A percentile compares a stretch with the other conserved stretches of the same genome.
These are phyloP conservation scores for Ypsolopha scabrella DNA, from an alignment of 2,888 invertebrate species.

Conservation along the genomic window DNA sequence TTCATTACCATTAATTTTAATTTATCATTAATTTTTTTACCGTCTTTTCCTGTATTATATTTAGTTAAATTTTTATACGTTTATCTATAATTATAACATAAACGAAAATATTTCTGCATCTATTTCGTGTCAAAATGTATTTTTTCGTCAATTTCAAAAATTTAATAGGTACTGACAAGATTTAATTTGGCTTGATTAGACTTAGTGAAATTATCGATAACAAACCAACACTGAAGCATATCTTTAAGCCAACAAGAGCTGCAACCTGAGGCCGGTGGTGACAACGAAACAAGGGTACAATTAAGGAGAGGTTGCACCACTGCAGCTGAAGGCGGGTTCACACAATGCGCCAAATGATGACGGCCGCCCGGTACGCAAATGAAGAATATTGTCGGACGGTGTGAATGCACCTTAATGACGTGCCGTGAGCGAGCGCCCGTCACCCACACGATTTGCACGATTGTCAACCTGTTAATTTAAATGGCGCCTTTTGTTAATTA, in stretches of 20 bases:
- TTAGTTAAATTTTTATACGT: too few species aligned
- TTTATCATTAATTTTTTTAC: too few species aligned
- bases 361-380: slow-evolving; percentile 52
- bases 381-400: slow-evolving; percentile 68
- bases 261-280: background rate
- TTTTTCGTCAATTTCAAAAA: too few species aligned
- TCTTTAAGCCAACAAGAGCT: background rate
- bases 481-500: background rate
- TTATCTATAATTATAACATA: too few species aligned
- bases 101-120: too few species aligned
- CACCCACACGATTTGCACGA: slow-evolving; percentile 53
- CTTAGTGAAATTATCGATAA: too few species aligned
- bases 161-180: too few species aligned
- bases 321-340: slow-evolving; percentile 42
- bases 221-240: background rate
- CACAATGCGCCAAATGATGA: slow-evolving; percentile 66
- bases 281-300: slow-evolving; percentile 57
- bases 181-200: background rate
- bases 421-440: slow-evolving; percentile 30
- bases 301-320: slow-evolving; percentile 55
- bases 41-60: too few species aligned
- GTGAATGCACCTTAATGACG: slow-evolving; percentile 67
- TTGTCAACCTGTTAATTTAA: slow-evolving; percentile 26
- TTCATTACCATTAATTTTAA: too few species aligned
- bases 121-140: too few species aligned